These are phyloP conservation scores for Chaitophorus viminalis DNA, from an alignment of 2,888 invertebrate genomes.

Conservation along the genomic window DNA sequence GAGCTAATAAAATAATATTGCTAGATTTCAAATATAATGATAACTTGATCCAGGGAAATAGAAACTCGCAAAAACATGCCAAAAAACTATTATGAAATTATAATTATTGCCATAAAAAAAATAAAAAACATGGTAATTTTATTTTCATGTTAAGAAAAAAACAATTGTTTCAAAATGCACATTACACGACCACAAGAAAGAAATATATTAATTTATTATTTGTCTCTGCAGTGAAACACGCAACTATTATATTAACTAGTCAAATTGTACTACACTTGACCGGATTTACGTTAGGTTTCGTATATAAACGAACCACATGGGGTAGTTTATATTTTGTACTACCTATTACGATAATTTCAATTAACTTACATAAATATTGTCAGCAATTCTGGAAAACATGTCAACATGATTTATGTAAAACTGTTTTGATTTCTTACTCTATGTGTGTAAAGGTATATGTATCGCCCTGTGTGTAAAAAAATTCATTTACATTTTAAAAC, in stretches of 20 bases:
- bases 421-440: no score
- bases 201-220: constrained; percentile 21
- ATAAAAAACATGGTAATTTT: not conserved
- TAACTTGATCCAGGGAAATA: not conserved
- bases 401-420: not conserved
- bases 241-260: not conserved
- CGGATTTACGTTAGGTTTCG: not conserved
- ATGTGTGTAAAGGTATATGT: not conserved
- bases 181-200: not conserved
- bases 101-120: not conserved
- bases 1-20: no score
- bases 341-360: not conserved
- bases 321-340: not conserved
- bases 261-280: not conserved
- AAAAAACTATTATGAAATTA: constrained; percentile 3
- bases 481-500: not conserved
- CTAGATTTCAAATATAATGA: not conserved
- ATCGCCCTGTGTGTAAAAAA: not conserved
- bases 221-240: not conserved
- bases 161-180: not conserved
- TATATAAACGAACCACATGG: not conserved
- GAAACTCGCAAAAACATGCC: not conserved
- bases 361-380: not conserved
- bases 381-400: not conserved
- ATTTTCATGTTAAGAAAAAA: not conserved